Percentiles rank a stretch among this genome's conserved stretches.
Evolutionary conservation across 2,113 vertebrate species (phyloP).

Genomic region (Bostrychus sinensis): DNA sequence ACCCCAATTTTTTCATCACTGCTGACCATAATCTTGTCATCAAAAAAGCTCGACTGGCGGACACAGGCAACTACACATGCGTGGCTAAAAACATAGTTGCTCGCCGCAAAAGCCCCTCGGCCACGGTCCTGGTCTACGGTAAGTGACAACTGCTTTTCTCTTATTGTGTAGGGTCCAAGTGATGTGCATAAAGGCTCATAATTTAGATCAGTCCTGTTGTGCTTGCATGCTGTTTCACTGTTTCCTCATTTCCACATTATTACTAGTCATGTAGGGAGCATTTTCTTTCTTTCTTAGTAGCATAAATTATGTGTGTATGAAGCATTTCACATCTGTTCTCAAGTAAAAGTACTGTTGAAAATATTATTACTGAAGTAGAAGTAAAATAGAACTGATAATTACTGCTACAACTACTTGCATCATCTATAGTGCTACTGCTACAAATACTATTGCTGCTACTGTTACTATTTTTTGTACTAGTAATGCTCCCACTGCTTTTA

Average conservation of each 20-base stretch:
- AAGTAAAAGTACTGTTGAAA: slow-evolving; percentile 5
- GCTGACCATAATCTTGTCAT: slow-evolving; percentile 94
- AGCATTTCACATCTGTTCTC: neutral
- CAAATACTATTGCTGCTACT: no score
- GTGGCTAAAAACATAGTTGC: slow-evolving; percentile 99
- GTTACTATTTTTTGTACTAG: no score
- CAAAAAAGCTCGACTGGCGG: slow-evolving; percentile 91
- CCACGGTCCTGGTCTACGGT: slow-evolving; percentile 93
- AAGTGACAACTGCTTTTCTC: slow-evolving; percentile 64
- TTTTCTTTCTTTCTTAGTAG: neutral
- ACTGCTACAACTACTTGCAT: no score
- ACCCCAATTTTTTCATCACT: slow-evolving; percentile 92
- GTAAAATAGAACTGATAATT: no score
- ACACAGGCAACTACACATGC: slow-evolving; percentile 98
- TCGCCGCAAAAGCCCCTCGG: slow-evolving; percentile 89
- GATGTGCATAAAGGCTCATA: neutral
- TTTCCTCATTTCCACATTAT: slow-evolving; percentile 29
- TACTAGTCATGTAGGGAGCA: slow-evolving; percentile 17
- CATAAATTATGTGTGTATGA: neutral
- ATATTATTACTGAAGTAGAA: no score
- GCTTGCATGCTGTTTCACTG: slow-evolving; percentile 28
- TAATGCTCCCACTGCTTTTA: no score
- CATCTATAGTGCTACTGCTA: no score
- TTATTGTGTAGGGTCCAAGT: slow-evolving; percentile 14
- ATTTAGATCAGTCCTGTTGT: slow-evolving; percentile 11